Evolutionary conservation across 2,797 vertebrate genomes (phyloP).

Genomic region (Cheirogaleus major): DNA sequence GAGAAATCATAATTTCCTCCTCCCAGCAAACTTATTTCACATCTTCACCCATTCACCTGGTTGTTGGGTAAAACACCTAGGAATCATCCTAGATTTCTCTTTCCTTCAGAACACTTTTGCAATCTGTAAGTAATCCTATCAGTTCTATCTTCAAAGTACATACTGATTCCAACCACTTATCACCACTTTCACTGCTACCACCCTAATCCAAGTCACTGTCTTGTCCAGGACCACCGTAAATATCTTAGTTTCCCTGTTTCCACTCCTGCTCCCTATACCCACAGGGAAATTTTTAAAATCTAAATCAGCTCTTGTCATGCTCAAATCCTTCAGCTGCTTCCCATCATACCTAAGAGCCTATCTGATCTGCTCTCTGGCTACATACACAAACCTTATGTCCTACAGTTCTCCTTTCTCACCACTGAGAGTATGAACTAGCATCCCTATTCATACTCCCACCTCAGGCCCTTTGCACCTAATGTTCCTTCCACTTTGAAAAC

Average conservation of each 20-base stretch:
- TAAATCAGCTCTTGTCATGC: neutral
- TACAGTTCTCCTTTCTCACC: rapidly evolving
- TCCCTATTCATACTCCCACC: neutral
- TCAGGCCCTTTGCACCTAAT: neutral
- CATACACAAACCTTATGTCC: neutral
- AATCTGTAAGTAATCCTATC: neutral
- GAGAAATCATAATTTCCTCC: neutral
- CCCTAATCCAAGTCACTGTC: neutral
- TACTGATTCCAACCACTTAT: neutral
- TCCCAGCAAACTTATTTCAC: neutral
- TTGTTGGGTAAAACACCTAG: neutral
- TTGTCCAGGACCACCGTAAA: neutral
- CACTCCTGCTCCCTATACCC: neutral
- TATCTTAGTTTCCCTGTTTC: neutral
- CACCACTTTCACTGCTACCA: neutral
- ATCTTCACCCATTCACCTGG: neutral
- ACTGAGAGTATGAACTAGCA: neutral
- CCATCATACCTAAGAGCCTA: neutral
- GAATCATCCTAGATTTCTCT: neutral
- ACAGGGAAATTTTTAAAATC: neutral
- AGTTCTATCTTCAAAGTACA: neutral
- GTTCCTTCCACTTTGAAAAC: neutral
- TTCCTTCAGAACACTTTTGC: neutral
- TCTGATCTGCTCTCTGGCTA: neutral
- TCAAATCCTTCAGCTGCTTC: neutral